Evolutionary conservation across 1,140 invertebrate genomes (phyloP), one percentile per base, ranked within the genome.

Genomic region (Aphaenogaster ashmeadi): DNA sequence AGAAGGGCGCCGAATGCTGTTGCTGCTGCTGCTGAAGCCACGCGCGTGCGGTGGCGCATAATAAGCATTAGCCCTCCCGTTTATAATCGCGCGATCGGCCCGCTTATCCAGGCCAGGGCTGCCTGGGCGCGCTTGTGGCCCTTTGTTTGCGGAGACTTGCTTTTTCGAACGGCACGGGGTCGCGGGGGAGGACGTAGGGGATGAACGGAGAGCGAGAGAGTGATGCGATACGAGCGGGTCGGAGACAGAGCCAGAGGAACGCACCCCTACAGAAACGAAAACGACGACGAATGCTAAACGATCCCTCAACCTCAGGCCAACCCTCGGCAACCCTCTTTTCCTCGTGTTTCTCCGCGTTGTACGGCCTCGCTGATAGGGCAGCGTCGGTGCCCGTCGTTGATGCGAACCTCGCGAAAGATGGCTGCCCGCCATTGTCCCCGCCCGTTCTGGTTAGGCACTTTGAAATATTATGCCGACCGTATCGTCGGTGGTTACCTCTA

Each of bases 391-490:
- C 66, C 89, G 64, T 50, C 87, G 87, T 87, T 89, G 79, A 87
- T 91, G 90, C 75, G 87, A 91, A 89, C 90, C 93, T 92, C 79
- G 89, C 87, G 86, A 88, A 92, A 94, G 94, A 94, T 94, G 94
- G 93, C 93, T 90, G 92, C 89, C 85, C 81, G 79, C 91, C 91
- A 91, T 90, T 91, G 91, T 89, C 89, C 80, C 81, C 89, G 91
- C 80, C 88, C 79, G 87, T 88, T 88, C 87, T 66, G 91, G 89
- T 89, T 89, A 87, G 90, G 90, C 91, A 93, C 92, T 94, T 94
- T 94, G 93, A 94, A 94, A 94, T 94, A 94, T 94, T 93, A 93
- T 93, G 62, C 87, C 66, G 77, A 78, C 79, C 87, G 91, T 93
- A 93, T 94, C 93, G 93, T 62, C 89, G 88, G 87, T 91, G 90